Conservation (phyloP, 2,797 vertebrate genomes). For the Myotis planiceps region DNA sequence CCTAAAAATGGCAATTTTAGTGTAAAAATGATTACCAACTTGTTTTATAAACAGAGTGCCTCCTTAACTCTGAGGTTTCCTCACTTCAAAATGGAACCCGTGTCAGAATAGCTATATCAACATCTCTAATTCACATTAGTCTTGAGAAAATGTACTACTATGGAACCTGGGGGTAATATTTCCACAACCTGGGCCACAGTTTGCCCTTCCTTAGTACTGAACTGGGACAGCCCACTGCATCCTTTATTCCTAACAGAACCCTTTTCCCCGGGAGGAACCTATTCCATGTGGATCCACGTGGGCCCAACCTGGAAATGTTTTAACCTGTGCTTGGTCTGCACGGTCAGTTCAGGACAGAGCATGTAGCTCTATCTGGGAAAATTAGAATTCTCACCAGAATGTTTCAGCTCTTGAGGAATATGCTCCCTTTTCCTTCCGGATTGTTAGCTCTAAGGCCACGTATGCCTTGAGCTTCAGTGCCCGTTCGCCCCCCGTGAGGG, state of each 20-base stretch:
- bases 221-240: not conserved
- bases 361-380: not conserved
- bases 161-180: not conserved
- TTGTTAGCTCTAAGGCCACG: not conserved
- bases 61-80: not conserved
- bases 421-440: not conserved
- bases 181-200: not conserved
- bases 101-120: not conserved
- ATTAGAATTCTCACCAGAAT: not conserved
- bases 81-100: not conserved
- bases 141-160: not conserved
- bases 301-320: not conserved
- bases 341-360: not conserved
- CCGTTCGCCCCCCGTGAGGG: not conserved
- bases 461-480: not conserved
- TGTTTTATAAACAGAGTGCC: not conserved
- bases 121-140: not conserved
- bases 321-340: not conserved
- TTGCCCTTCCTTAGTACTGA: not conserved
- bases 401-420: not conserved
- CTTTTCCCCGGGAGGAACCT: not conserved
- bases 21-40: conserved; percentile 26
- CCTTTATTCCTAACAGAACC: not conserved
- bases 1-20: not conserved
- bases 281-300: not conserved